Conservation (phyloP, 2,888 invertebrate species). For the Cryptus viduatorius region DNA sequence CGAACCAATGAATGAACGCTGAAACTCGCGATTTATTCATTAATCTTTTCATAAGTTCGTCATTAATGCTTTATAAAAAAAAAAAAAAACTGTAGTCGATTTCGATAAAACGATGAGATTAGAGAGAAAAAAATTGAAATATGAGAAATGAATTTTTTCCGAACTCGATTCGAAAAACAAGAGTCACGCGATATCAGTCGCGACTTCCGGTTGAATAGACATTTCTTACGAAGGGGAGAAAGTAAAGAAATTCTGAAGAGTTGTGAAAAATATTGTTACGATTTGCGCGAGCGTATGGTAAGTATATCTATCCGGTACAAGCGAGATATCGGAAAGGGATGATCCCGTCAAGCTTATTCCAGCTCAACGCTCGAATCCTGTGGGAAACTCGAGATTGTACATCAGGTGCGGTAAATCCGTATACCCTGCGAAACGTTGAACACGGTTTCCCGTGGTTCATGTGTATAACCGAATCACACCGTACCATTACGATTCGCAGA, state of each 20-base stretch:
- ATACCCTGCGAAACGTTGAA: background rate
- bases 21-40: no score
- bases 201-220: background rate
- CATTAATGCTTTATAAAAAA: no score
- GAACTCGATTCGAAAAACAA: no score
- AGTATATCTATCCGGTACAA: background rate
- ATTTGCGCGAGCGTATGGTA: background rate
- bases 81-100: no score
- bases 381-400: conserved; percentile 1
- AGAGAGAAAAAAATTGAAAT: no score
- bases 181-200: no score
- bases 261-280: background rate
- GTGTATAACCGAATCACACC: background rate
- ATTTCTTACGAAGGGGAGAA: background rate
- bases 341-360: conserved; percentile 6
- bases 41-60: no score
- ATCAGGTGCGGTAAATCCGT: conserved; percentile 20
- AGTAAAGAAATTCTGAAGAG: background rate
- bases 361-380: conserved; percentile 10
- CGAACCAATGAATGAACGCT: background rate
- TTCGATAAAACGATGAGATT: no score
- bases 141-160: no score
- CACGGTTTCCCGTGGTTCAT: background rate
- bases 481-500: background rate
- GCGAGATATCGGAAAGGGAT: conserved; percentile 7